A percentile compares a stretch with the other conserved stretches of the same genome.
phyloP scores from a whole-genome alignment of 2,888 invertebrate genomes.

The Mythimna impura region DNA sequence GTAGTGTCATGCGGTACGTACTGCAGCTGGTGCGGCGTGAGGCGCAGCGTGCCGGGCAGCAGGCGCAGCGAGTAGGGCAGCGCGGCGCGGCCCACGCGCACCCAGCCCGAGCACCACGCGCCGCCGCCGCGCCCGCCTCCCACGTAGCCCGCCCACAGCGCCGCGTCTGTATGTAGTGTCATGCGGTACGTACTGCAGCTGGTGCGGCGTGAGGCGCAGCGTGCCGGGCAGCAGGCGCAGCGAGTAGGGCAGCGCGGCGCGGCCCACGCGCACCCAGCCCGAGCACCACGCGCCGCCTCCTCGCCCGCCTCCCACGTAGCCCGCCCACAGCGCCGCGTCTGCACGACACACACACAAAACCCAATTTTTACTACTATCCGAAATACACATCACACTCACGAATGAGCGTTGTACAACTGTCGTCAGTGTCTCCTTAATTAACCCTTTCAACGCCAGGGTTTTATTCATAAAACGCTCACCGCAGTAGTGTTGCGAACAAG shows the following conservation, averaged over 20 bases:
- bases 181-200: conserved; percentile 49
- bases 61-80: conserved; percentile 82
- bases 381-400: not conserved
- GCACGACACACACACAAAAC: conserved; percentile 19
- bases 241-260: conserved; percentile 80
- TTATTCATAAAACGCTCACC: too few species aligned
- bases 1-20: conserved; percentile 1
- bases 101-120: conserved; percentile 84
- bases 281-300: conserved; percentile 76
- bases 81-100: conserved; percentile 77
- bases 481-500: too few species aligned
- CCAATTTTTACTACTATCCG: not conserved
- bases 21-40: conserved; percentile 70
- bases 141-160: conserved; percentile 75
- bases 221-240: conserved; percentile 83
- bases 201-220: conserved; percentile 75
- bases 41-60: conserved; percentile 81
- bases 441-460: too few species aligned
- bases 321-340: conserved; percentile 80
- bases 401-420: not conserved
- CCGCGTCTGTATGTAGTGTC: conserved; percentile 68
- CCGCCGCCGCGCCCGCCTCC: conserved; percentile 50
- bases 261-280: conserved; percentile 82
- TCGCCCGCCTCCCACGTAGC: conserved; percentile 42
- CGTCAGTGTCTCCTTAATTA: not conserved